Evolutionary conservation across 2,113 vertebrate genomes (phyloP), one percentile per base, ranked within the genome.

Genomic region (Synchiropus splendidus): DNA sequence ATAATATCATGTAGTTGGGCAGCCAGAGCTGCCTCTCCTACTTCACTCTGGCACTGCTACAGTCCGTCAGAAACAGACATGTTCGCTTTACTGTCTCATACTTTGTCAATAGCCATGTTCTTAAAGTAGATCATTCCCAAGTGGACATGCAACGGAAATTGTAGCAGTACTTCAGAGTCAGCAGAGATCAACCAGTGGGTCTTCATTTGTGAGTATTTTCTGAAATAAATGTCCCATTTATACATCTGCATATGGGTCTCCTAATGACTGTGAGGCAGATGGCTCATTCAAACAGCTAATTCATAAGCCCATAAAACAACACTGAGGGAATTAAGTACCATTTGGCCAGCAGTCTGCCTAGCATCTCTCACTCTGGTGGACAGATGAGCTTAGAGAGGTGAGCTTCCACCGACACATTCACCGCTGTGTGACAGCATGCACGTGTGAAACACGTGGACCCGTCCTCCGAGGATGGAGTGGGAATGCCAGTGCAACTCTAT

Each of bases 301-400:
- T 82, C 77, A 80, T 80, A 79, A 75, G 77, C 70, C 70, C 59
- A 73, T 77, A 78, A 74, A 82, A 71, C 58, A 74, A 74, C 70
- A 67, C 71, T 59, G 46, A 59, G 77, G 76, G 70, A 76, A 77
- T 74, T 71, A 51, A 56, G 60, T 45, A 62, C 50, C 72, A 79
- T 78, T 83, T 83, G 80, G 78, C 77, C 61, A 46, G 70, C 56
- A 58, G 56, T 63, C 65, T 42, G 52, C 41, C 50, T 55, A 33
- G 66, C 70, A 59, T 72, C 54, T 75, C 66, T 74, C 66, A 60
- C 60, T 70, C 51, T 50, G 54, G 45, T 40, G 67, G 70, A 82
- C 54, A 65, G 63, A 76, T 61, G 69, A 54, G 39, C 17, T 31
- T 2, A 31, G 36, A 31, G n/a, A n/a, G n/a, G n/a, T n/a, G n/a